Evolutionary conservation across 1,140 invertebrate genomes (phyloP), one percentile per base, ranked within the genome.

Genomic region (Papilio polytes): DNA sequence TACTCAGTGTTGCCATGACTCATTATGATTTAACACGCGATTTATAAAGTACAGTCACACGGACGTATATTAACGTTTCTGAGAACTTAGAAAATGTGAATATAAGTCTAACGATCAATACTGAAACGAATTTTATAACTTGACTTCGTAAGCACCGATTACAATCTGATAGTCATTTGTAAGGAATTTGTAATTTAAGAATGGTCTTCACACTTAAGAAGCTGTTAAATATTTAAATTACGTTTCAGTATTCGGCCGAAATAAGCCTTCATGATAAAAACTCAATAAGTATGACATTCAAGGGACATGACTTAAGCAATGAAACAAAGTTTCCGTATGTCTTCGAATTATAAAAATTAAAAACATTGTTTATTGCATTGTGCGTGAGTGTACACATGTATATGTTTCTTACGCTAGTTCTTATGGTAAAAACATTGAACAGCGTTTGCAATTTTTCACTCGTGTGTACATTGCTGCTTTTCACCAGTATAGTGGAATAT

Each of bases 1-100:
- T 74, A 74, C 48, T 74, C 41, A 46, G 73, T 22, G 73, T 48
- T 48, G 44, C 73, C 73, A 46, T 74, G 73, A 74, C 73, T 74
- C 36, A 74, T 74, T 74, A 74, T 74, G 44, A 26, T 74, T 74
- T 46, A 48, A n/a, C 44, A 63, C 59, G 12, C 73, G 44, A 46
- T 44, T 44, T 44, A 44, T 44, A 46, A 20, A 22, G 73, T 74
- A 74, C 73, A 48, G 73, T 74, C 73, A 48, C 26, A 44, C n/a
- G 12, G 9, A n/a, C n/a, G 26, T 46, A 74, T 20, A 74, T 74
- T 74, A 74, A 26, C 10, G 59, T 63, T 63, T 12, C 22, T 63
- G 20, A 26, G 59, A 56, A 56, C 22, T 26, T 12, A 31, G 59
- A 63, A 22, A 20, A 20, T 59, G 56, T 59, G 6, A 41, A 41